A percentile compares a stretch with the other conserved stretches of the same genome.
These are phyloP conservation scores for Kryptolebias ocellatus DNA, from an alignment of 2,797 vertebrate genomes.

Conservation along the genomic window DNA sequence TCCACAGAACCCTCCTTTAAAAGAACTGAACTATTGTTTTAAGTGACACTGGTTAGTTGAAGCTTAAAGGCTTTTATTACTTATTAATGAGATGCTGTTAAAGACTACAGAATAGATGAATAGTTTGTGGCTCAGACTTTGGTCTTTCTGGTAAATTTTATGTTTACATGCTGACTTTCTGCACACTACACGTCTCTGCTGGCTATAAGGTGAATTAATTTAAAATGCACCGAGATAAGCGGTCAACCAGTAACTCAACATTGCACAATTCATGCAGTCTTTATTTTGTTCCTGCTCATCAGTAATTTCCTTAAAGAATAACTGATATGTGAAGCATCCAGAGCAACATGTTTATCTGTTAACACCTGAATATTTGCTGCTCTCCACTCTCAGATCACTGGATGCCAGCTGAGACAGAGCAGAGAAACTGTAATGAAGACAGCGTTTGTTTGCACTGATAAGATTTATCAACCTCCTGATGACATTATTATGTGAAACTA, in stretches of 20 bases:
- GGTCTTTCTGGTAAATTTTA: not conserved
- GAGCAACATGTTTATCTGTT: slow-evolving; percentile 39
- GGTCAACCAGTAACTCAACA: slow-evolving; percentile 48
- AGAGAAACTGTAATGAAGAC: too few relatives aligned
- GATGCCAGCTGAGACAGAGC: not conserved
- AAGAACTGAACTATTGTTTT: too few relatives aligned
- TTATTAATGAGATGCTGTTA: not conserved
- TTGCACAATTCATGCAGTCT: slow-evolving; percentile 46
- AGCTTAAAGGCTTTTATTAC: slow-evolving; percentile 5
- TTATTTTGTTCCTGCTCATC: slow-evolving; percentile 42
- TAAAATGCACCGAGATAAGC: slow-evolving; percentile 51
- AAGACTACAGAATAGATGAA: not conserved
- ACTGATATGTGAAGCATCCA: slow-evolving; percentile 12
- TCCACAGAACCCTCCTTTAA: too few relatives aligned
- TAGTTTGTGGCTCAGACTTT: not conserved
- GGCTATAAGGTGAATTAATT: slow-evolving; percentile 28
- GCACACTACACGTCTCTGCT: slow-evolving; percentile 22
- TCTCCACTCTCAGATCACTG: slow-evolving; percentile 4
- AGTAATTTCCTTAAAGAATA: slow-evolving; percentile 36
- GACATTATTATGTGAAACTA: too few relatives aligned
- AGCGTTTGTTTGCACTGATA: too few relatives aligned
- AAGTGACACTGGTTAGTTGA: slow-evolving; percentile 41
- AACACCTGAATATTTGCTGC: slow-evolving; percentile 21
- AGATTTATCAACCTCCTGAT: too few relatives aligned
- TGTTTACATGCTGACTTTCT: slow-evolving; percentile 10